phyloP scores from a whole-genome alignment of 1,140 invertebrate genomes.

The Notospermus geniculatus region DNA sequence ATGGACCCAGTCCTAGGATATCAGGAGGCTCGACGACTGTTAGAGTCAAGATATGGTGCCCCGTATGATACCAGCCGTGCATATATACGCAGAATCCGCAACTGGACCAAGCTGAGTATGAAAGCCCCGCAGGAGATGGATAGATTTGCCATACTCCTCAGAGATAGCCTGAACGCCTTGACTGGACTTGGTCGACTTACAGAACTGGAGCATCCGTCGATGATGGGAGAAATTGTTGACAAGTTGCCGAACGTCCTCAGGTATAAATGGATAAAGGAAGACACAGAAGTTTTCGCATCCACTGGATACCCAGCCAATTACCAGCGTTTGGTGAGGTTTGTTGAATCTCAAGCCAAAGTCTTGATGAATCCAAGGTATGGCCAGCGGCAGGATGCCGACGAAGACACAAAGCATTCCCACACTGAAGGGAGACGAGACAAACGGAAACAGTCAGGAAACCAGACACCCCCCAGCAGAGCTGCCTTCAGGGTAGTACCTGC shows the following conservation, averaged over 20 bases:
- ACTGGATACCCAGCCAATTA: neutral
- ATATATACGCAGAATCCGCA: neutral
- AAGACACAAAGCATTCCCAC: too few relatives aligned
- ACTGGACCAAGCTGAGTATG: neutral
- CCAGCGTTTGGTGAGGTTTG: neutral
- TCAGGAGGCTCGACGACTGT: neutral
- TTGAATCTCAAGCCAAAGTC: neutral
- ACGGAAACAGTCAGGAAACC: too few relatives aligned
- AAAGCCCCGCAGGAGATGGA: neutral
- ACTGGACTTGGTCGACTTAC: neutral
- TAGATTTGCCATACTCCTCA: neutral
- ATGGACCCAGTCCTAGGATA: neutral
- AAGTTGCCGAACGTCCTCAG: neutral
- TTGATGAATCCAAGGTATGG: neutral
- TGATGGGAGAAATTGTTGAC: neutral
- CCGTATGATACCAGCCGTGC: conserved; percentile 3
- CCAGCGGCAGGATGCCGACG: neutral
- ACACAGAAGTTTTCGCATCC: neutral
- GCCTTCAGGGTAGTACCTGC: too few relatives aligned
- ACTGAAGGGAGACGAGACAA: too few relatives aligned
- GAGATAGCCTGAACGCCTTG: neutral
- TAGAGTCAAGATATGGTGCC: conserved; percentile 6
- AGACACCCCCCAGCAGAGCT: too few relatives aligned
- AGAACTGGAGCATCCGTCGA: neutral
- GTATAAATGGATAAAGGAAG: neutral